phyloP scores from a whole-genome alignment of 2,113 vertebrate species.

The Coptodon bakossiorum region DNA sequence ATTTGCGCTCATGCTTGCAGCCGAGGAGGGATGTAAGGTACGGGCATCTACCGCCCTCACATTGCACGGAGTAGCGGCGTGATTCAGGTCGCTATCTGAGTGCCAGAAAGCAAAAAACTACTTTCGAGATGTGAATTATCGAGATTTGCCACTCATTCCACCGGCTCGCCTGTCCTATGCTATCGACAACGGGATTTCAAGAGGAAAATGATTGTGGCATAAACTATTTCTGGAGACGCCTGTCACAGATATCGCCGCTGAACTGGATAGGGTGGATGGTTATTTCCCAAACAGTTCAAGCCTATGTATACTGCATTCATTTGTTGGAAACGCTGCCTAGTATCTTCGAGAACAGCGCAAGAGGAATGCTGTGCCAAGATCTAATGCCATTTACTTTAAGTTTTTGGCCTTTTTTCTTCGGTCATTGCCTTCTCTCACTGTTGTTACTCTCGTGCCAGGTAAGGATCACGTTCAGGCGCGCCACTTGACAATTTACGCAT shows the following conservation, averaged over 20 bases:
- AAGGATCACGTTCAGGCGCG: constrained; percentile 43
- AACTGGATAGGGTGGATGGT: constrained; percentile 66
- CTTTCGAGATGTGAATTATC: constrained; percentile 65
- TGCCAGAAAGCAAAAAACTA: constrained; percentile 48
- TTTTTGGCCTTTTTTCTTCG: constrained; percentile 72
- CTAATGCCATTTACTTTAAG: constrained; percentile 70
- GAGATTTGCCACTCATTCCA: constrained; percentile 33
- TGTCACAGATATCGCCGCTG: constrained; percentile 59
- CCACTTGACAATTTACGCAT: constrained; percentile 41
- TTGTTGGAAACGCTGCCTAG: constrained; percentile 60
- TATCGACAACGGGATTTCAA: constrained; percentile 55
- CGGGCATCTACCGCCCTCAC: constrained; percentile 65
- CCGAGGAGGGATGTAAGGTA: constrained; percentile 61
- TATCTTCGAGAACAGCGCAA: constrained; percentile 65
- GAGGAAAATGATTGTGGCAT: constrained; percentile 65
- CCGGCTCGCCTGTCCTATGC: constrained; percentile 62
- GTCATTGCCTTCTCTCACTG: constrained; percentile 71
- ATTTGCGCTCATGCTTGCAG: constrained; percentile 62
- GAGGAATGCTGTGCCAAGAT: constrained; percentile 74
- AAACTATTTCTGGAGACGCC: constrained; percentile 66
- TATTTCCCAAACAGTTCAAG: constrained; percentile 60
- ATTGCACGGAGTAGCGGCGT: constrained; percentile 57
- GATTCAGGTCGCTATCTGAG: constrained; percentile 58
- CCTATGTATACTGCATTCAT: constrained; percentile 61
- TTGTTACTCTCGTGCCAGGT: constrained; percentile 74